Evolutionary conservation across 2,113 vertebrate species (phyloP).

Genomic region (Daphoenositta chrysoptera): DNA sequence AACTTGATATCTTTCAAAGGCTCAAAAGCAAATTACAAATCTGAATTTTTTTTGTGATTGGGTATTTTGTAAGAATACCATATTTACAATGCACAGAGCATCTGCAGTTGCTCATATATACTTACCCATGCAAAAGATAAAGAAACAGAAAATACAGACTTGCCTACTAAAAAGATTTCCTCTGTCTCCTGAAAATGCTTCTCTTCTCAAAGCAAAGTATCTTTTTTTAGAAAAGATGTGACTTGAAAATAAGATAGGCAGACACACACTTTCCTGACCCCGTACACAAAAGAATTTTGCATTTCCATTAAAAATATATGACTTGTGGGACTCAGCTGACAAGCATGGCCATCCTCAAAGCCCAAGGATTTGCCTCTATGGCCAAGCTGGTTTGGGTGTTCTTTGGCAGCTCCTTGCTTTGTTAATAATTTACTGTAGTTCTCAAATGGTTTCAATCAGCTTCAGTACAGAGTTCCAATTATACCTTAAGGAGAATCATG

Average conservation of each 20-base stretch:
- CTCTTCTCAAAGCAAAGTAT: background rate
- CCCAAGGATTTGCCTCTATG: conserved; percentile 34
- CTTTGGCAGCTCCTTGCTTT: conserved; percentile 56
- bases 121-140: background rate
- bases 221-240: conserved; percentile 26
- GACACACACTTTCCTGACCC: conserved; percentile 1
- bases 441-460: conserved; percentile 60
- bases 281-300: conserved; percentile 44
- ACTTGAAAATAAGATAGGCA: conserved; percentile 22
- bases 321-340: conserved; percentile 32
- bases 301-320: conserved; percentile 69
- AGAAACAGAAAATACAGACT: background rate
- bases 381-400: conserved; percentile 21
- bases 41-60: background rate
- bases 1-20: background rate
- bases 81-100: background rate
- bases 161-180: background rate
- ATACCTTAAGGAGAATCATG: conserved; percentile 34
- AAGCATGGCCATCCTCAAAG: background rate
- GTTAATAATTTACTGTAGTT: conserved; percentile 69
- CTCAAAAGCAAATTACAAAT: background rate
- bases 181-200: background rate
- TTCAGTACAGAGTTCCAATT: conserved; percentile 37
- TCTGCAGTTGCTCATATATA: background rate
- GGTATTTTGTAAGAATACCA: background rate